A percentile compares a stretch with the other conserved stretches of the same genome.
Evolutionary conservation across 2,113 vertebrate species (phyloP).

Genomic region (Taurulus bubalis): DNA sequence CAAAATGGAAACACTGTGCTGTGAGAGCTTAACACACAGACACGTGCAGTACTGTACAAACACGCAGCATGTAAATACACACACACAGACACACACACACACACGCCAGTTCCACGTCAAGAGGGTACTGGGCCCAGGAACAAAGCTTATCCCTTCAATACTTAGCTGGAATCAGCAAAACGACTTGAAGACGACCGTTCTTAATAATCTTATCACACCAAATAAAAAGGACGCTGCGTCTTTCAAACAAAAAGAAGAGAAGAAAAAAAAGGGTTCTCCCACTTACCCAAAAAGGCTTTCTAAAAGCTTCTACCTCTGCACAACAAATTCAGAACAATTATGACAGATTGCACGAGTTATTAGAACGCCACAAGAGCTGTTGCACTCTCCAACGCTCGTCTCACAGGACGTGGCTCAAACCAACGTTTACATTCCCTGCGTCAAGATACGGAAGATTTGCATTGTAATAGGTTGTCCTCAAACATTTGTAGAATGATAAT

Average conservation of each 20-base stretch:
- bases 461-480: conserved; percentile 90
- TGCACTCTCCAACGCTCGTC: conserved; percentile 92
- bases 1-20: conserved; percentile 91
- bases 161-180: conserved; percentile 96
- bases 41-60: conserved; percentile 59
- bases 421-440: conserved; percentile 89
- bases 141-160: conserved; percentile 91
- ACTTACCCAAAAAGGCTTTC: conserved; percentile 99
- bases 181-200: conserved; percentile 93
- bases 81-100: conserved; percentile 84
- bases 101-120: conserved; percentile 86
- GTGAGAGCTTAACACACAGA: conserved; percentile 88
- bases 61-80: conserved; percentile 75
- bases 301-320: conserved; percentile 99
- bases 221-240: conserved; percentile 95
- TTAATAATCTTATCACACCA: conserved; percentile 97
- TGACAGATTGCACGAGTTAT: conserved; percentile 96
- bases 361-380: conserved; percentile 92
- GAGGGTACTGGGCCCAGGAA: conserved; percentile 89
- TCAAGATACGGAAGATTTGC: conserved; percentile 88
- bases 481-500: conserved; percentile 91
- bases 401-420: conserved; percentile 89
- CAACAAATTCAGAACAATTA: conserved; percentile 94
- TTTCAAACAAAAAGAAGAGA: conserved; percentile 79
- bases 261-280: conserved; percentile 90